These are phyloP conservation scores for Callipepla californica DNA, from an alignment of 2,113 vertebrate genomes.

Conservation along the genomic window DNA sequence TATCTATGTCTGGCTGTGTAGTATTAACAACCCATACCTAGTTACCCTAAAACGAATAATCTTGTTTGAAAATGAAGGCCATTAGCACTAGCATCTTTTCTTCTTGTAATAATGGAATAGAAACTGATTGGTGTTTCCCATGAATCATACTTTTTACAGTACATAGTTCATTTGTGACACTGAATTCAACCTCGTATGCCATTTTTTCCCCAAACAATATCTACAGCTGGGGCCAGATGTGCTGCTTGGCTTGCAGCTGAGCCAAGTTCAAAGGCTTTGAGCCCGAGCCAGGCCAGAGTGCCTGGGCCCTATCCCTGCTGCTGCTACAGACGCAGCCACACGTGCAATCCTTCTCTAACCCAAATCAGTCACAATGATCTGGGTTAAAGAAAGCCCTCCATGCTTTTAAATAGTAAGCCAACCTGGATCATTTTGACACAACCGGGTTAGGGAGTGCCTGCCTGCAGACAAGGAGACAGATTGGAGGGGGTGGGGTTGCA, in stretches of 20 bases:
- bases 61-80: background rate
- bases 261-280: slow-evolving; percentile 19
- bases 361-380: slow-evolving; percentile 63
- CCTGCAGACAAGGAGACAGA: fast-evolving
- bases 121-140: background rate
- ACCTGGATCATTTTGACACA: slow-evolving; percentile 69
- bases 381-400: slow-evolving; percentile 51
- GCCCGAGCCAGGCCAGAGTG: background rate
- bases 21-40: background rate
- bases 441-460: slow-evolving; percentile 41
- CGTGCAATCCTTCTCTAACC: slow-evolving; percentile 36
- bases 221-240: slow-evolving; percentile 52
- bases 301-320: background rate
- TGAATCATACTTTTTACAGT: background rate
- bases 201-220: background rate
- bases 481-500: background rate
- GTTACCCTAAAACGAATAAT: background rate
- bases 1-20: background rate
- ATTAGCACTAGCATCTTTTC: background rate
- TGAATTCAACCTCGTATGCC: background rate
- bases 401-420: slow-evolving; percentile 69
- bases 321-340: background rate
- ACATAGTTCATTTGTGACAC: slow-evolving; percentile 9
- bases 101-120: background rate
- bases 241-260: slow-evolving; percentile 17